These are phyloP conservation scores for Cyclopterus lumpus DNA, from an alignment of 2,797 vertebrate genomes.

Conservation along the genomic window DNA sequence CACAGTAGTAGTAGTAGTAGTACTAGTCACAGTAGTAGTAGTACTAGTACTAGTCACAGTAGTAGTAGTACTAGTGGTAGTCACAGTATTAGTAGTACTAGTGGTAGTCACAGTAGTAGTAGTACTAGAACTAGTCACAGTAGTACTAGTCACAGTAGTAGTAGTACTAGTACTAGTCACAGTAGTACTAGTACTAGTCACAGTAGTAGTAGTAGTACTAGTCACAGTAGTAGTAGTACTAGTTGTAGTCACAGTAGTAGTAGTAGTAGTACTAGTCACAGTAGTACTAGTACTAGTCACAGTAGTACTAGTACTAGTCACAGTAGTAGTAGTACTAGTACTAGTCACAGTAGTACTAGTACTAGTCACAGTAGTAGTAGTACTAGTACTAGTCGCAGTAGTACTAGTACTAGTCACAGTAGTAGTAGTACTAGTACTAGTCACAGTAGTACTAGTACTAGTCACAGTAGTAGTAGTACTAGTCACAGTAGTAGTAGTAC, in stretches of 20 bases:
- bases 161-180: too few relatives aligned
- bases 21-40: too few relatives aligned
- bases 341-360: too few relatives aligned
- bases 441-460: accelerated
- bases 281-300: too few relatives aligned
- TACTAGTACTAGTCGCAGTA: accelerated
- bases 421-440: too few relatives aligned
- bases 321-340: neutral
- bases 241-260: neutral
- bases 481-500: too few relatives aligned
- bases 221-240: accelerated
- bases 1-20: neutral
- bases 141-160: accelerated
- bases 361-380: neutral
- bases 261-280: too few relatives aligned
- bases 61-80: neutral
- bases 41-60: too few relatives aligned
- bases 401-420: neutral
- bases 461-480: too few relatives aligned
- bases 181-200: accelerated
- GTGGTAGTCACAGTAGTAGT: neutral
- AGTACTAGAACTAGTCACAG: too few relatives aligned
- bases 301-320: too few relatives aligned
- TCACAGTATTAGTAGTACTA: too few relatives aligned
- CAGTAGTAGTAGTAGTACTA: neutral